These are phyloP conservation scores for Cabera pusaria DNA, from an alignment of 2,888 invertebrate genomes.

Conservation along the genomic window DNA sequence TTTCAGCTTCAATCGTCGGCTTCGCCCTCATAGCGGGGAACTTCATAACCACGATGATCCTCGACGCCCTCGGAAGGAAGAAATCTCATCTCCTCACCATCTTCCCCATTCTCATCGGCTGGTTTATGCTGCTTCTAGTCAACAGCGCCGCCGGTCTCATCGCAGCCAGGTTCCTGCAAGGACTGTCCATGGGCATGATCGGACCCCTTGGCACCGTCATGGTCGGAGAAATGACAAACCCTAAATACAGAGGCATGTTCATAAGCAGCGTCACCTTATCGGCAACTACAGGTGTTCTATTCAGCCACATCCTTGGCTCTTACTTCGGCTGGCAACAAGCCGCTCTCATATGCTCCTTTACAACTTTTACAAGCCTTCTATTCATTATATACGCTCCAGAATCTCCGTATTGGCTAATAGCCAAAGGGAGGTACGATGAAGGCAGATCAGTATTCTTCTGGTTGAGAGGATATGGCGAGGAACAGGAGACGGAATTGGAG, in stretches of 20 bases:
- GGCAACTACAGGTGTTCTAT: conserved; percentile 84
- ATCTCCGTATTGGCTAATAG: conserved; percentile 86
- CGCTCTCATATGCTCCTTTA: conserved; percentile 75
- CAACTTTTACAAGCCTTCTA: conserved; percentile 76
- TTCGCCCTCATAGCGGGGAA: conserved; percentile 84
- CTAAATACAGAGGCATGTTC: conserved; percentile 84
- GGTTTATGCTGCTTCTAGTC: conserved; percentile 80
- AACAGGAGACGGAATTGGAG: conserved; percentile 69
- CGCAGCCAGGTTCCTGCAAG: conserved; percentile 78
- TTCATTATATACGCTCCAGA: conserved; percentile 84
- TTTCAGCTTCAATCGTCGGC: conserved; percentile 85
- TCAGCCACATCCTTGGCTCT: conserved; percentile 85
- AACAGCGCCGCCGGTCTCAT: conserved; percentile 69
- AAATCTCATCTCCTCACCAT: conserved; percentile 78
- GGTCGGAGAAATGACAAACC: conserved; percentile 84
- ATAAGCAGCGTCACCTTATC: conserved; percentile 84
- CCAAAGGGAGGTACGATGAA: conserved; percentile 80
- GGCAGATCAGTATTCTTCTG: conserved; percentile 82
- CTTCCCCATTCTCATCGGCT: conserved; percentile 81
- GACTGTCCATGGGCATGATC: conserved; percentile 81
- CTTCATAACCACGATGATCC: conserved; percentile 78
- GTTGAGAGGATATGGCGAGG: conserved; percentile 76
- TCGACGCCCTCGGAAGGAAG: conserved; percentile 83
- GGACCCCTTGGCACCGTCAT: conserved; percentile 81
- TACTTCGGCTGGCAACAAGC: conserved; percentile 83